phyloP scores from a whole-genome alignment of 2,888 invertebrate genomes.

The Tipula confusa region DNA sequence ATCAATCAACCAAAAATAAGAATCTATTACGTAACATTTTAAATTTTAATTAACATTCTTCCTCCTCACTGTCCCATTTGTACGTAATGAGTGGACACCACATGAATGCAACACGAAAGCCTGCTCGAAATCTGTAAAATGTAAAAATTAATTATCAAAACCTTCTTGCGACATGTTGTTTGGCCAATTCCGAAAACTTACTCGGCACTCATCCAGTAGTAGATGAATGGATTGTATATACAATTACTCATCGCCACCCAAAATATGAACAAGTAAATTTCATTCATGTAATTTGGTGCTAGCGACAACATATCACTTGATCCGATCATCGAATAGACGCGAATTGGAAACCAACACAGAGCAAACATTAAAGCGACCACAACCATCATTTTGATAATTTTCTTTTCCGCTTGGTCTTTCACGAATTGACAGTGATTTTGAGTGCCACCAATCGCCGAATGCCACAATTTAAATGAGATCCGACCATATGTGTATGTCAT shows the following conservation, averaged over 20 bases:
- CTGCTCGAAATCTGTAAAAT: background rate
- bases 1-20: background rate
- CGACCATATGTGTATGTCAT: background rate
- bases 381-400: background rate
- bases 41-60: background rate
- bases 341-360: background rate
- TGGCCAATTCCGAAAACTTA: background rate
- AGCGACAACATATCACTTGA: background rate
- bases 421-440: background rate
- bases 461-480: background rate
- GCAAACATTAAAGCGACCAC: background rate
- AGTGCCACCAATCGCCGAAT: background rate
- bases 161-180: background rate
- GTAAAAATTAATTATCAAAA: background rate
- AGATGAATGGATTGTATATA: background rate
- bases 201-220: background rate
- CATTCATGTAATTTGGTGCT: background rate
- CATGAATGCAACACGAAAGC: background rate
- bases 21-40: background rate
- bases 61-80: background rate
- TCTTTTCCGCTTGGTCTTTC: background rate
- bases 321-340: background rate
- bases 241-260: background rate
- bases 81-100: background rate
- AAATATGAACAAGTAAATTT: background rate